These are phyloP conservation scores for Macaca mulatta DNA, from an alignment of 2,113 vertebrate species.

Conservation along the genomic window DNA sequence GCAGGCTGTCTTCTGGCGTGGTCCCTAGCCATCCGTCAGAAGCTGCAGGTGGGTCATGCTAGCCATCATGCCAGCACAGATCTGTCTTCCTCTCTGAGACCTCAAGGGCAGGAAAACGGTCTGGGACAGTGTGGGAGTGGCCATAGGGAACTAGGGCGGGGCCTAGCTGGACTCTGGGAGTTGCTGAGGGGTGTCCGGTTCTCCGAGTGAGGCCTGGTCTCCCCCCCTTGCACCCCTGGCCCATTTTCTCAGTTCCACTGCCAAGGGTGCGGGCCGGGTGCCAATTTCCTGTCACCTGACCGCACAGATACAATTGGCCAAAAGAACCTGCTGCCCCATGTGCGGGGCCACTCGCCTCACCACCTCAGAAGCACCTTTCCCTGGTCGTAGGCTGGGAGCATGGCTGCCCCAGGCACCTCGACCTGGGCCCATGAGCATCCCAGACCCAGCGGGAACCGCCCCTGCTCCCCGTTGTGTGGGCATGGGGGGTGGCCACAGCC, in stretches of 20 bases:
- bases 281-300: neutral
- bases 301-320: no score
- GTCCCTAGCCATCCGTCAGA: neutral
- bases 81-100: neutral
- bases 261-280: neutral
- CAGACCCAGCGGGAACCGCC: no score
- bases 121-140: neutral
- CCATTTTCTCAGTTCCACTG: neutral
- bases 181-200: neutral
- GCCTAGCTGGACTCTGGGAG: neutral
- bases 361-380: neutral
- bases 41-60: neutral
- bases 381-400: no score
- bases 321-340: neutral
- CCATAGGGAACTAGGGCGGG: neutral
- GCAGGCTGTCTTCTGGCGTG: neutral
- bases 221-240: neutral
- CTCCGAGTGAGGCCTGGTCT: neutral
- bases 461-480: fast-evolving
- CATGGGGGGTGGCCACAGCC: neutral
- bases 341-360: neutral
- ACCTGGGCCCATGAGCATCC: neutral
- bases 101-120: neutral
- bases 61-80: neutral
- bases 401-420: neutral